These are phyloP conservation scores for Malthinus flaveolus DNA, from an alignment of 2,888 invertebrate species.

Conservation along the genomic window DNA sequence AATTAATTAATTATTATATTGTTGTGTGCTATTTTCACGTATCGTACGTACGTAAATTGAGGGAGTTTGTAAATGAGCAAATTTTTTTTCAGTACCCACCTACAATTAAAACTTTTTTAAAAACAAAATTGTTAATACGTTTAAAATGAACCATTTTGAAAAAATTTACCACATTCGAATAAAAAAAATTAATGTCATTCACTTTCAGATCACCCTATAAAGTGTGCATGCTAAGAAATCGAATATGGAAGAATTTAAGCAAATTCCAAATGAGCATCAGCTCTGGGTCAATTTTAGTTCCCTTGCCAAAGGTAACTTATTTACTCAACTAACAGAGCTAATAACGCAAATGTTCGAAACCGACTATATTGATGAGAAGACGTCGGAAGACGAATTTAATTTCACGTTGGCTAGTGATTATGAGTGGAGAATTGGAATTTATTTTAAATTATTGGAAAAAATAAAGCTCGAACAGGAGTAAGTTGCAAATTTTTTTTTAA, in stretches of 20 bases:
- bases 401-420: conserved; percentile 71
- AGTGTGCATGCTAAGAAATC: conserved; percentile 8
- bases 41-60: too few species aligned
- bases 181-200: not conserved
- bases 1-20: too few species aligned
- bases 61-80: too few species aligned
- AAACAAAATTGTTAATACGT: too few species aligned
- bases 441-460: conserved; percentile 67
- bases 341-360: conserved; percentile 63
- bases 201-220: conserved; percentile 21
- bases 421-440: conserved; percentile 69
- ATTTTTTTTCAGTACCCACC: too few species aligned
- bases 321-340: conserved; percentile 67
- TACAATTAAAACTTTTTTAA: too few species aligned
- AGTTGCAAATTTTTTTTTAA: conserved; percentile 25
- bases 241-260: conserved; percentile 35
- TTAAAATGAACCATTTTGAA: not conserved
- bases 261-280: conserved; percentile 42
- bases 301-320: conserved; percentile 62
- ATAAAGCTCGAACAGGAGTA: conserved; percentile 59
- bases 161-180: not conserved
- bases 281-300: conserved; percentile 63
- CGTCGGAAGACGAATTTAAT: conserved; percentile 45
- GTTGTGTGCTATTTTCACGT: too few species aligned
- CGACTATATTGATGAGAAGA: conserved; percentile 43